Base-by-base conservation (phyloP, 2,113 vertebrate species). In the Heterotilapia buettikoferi region DNA sequence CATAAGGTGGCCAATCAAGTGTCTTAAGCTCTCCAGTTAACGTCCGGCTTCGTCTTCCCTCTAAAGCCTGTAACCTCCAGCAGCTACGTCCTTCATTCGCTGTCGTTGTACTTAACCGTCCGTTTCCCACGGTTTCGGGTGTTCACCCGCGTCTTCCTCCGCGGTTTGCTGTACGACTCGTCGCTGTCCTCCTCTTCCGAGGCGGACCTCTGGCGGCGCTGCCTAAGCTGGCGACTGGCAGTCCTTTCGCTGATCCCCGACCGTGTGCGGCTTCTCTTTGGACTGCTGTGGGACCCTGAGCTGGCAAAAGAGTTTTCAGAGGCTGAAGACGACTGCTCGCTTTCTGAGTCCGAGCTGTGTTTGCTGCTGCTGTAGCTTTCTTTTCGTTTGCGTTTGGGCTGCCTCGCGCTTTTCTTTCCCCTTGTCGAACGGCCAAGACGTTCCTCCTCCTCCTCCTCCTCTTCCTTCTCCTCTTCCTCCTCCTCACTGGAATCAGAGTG, bases 101-200 rank as follows among this genome's bases (percentile, higher is more conserved):
- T 97, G 94, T 97, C 96, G 6, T 95, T 93, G 84, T 97, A 97
- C 19, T 71, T 95, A 3, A 97, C 96, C 1, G 96, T 97, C 86
- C 93, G 94, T 50, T 95, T 96, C 9, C 97, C 97, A 3, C 93
- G 84, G 88, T 97, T 96, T 5, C 97, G 95, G 29, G 97, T 97
- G 93, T 92, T 96, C 31, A 97, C 93, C 2, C 93, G 94, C 0
- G 73, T 86, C 57, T 90, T 95, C 63, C 86, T 57, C 40, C 3
- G 76, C 1, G 82, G 40, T 57, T 92, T 94, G 56, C 88, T 21
- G 43, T 84, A 89, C 0, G 87, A 91, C 82, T 86, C 68, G 6
- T 96, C 93, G 6, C 95, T 96, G 47, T 96, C 96, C 26, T 94
- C 95, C 7, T 93, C 94, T 9, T 94, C 95, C 0, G 94, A 94